Conservation (phyloP, 2,113 vertebrate species). For the Cynoglossus semilaevis region DNA sequence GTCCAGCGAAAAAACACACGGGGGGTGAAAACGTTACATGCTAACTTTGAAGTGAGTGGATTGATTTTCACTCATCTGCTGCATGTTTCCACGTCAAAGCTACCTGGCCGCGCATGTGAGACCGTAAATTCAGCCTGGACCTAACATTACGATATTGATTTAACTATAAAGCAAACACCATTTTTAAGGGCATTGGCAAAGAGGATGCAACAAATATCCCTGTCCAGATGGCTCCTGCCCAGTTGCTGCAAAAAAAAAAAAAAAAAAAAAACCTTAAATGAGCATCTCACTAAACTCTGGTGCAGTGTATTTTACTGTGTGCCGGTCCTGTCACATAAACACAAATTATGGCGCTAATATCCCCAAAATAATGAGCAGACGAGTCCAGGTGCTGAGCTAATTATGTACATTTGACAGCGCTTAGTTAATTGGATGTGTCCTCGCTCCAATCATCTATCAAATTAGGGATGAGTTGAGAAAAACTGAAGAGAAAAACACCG, state of each 20-base stretch:
- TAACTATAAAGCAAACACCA: constrained; percentile 34
- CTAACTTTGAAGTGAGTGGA: no score
- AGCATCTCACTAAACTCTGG: constrained; percentile 20
- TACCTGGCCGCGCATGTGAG: constrained; percentile 21
- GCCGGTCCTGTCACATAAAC: constrained; percentile 52
- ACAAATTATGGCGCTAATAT: constrained; percentile 46
- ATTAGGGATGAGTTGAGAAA: constrained; percentile 37
- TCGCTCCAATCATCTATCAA: constrained; percentile 38
- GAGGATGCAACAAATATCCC: constrained; percentile 39
- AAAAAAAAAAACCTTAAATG: constrained; percentile 32
- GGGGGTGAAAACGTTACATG: background rate
- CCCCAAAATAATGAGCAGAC: constrained; percentile 27
- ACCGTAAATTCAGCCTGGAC: constrained; percentile 23
- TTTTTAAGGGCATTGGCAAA: constrained; percentile 40
- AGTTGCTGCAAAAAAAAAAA: constrained; percentile 28
- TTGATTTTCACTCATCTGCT: constrained; percentile 4
- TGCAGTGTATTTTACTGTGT: constrained; percentile 28
- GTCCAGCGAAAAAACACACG: constrained; percentile 1
- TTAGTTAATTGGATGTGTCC: constrained; percentile 45
- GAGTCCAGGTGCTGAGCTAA: constrained; percentile 56
- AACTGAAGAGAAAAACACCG: constrained; percentile 25
- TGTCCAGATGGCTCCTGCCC: constrained; percentile 52
- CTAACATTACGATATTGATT: constrained; percentile 38
- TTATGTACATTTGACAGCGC: constrained; percentile 50
- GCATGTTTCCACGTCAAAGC: background rate